These are phyloP conservation scores for Accipiter virgatus DNA, from an alignment of 2,113 vertebrate species.

Conservation along the genomic window DNA sequence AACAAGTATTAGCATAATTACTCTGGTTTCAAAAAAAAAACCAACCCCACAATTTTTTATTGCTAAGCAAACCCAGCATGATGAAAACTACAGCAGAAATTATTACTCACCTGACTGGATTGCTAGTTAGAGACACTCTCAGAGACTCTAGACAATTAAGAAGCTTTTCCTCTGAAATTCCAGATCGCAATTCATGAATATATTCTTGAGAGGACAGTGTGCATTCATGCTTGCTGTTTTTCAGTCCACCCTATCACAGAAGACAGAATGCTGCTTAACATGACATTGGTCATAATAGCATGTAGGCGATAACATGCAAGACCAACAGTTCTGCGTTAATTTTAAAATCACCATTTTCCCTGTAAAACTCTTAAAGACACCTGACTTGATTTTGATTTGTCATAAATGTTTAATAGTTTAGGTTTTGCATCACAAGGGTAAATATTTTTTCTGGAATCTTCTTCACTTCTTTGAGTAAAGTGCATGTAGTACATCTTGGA, in stretches of 20 bases:
- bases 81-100: background rate
- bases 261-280: background rate
- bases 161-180: slow-evolving; percentile 94
- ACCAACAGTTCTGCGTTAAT: background rate
- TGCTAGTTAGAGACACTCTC: slow-evolving; percentile 96
- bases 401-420: background rate
- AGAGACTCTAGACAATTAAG: slow-evolving; percentile 95
- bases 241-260: slow-evolving; percentile 87
- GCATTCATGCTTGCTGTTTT: slow-evolving; percentile 96
- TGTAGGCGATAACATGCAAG: background rate
- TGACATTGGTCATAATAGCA: rapidly evolving
- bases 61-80: background rate
- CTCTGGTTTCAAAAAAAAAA: background rate
- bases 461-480: background rate
- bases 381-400: background rate
- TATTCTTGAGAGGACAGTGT: slow-evolving; percentile 97
- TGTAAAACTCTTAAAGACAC: background rate
- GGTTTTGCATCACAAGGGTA: background rate
- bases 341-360: background rate
- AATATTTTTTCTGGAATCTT: background rate
- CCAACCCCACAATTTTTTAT: background rate
- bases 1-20: background rate
- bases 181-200: slow-evolving; percentile 93
- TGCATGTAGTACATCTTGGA: background rate
- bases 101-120: slow-evolving; percentile 91